These are phyloP conservation scores for Mus pahari DNA, from an alignment of 2,113 vertebrate genomes.

Conservation along the genomic window DNA sequence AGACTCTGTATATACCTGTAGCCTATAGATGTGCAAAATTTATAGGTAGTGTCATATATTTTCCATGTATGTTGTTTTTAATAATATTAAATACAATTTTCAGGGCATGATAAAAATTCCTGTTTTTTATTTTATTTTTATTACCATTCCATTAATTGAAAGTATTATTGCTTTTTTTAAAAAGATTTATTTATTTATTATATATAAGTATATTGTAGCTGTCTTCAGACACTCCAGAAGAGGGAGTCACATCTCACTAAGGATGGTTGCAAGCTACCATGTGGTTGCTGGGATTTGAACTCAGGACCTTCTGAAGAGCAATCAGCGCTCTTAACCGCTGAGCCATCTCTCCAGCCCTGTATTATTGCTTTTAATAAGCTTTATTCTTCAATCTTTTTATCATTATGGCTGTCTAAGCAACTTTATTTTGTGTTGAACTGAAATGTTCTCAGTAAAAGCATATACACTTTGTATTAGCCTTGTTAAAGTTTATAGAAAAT, in stretches of 20 bases:
- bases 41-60: conserved; percentile 13
- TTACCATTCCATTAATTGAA: neutral
- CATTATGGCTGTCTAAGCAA: neutral
- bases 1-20: neutral
- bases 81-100: neutral
- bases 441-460: conserved; percentile 33
- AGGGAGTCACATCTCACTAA: too few relatives aligned
- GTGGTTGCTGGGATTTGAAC: too few relatives aligned
- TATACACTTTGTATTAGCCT: conserved; percentile 20
- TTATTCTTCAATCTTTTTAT: neutral
- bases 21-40: neutral
- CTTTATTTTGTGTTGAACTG: conserved; percentile 54
- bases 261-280: too few relatives aligned
- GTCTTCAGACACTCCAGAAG: too few relatives aligned
- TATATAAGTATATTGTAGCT: too few relatives aligned
- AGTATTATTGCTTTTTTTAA: neutral
- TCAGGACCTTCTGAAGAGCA: too few relatives aligned
- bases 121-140: neutral
- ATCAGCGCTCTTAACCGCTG: too few relatives aligned
- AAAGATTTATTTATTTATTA: too few relatives aligned
- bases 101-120: neutral
- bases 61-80: conserved; percentile 32
- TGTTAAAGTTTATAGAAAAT: conserved; percentile 13
- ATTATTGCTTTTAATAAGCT: neutral
- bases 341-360: too few relatives aligned